Conservation (phyloP, 2,888 invertebrate genomes). For the Ochlodes sylvanus region DNA sequence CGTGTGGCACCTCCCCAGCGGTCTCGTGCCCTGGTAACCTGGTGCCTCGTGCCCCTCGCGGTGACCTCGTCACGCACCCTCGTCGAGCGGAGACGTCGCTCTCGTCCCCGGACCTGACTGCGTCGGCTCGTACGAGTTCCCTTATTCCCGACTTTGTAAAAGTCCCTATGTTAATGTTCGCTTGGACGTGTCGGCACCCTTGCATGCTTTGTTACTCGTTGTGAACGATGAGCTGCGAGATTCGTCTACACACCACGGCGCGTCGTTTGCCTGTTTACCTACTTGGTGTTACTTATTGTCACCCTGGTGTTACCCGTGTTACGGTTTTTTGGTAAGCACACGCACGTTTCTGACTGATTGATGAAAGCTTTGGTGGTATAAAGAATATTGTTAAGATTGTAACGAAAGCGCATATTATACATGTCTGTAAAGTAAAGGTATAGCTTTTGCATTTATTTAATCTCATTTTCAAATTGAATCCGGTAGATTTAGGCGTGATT, state of each 20-base stretch:
- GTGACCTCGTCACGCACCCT: slow-evolving; percentile 44
- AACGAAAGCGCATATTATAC: slow-evolving; percentile 14
- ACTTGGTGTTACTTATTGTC: slow-evolving; percentile 19
- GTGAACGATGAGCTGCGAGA: slow-evolving; percentile 26
- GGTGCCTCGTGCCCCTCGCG: slow-evolving; percentile 42
- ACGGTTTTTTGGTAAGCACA: slow-evolving; percentile 41
- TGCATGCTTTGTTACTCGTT: slow-evolving; percentile 30
- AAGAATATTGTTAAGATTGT: slow-evolving; percentile 22
- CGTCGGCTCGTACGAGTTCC: slow-evolving; percentile 39
- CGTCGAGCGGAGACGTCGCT: slow-evolving; percentile 36
- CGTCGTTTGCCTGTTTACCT: slow-evolving; percentile 37
- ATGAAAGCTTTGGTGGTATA: slow-evolving; percentile 52
- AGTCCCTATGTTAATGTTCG: slow-evolving; percentile 25
- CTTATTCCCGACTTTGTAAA: slow-evolving; percentile 16
- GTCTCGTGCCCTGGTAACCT: slow-evolving; percentile 28
- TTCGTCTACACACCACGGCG: slow-evolving; percentile 17
- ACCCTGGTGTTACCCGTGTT: slow-evolving; percentile 12
- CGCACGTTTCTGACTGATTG: slow-evolving; percentile 57
- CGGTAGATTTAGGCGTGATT: slow-evolving; percentile 31
- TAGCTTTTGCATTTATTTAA: slow-evolving; percentile 20
- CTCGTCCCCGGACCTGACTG: slow-evolving; percentile 35
- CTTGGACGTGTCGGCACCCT: slow-evolving; percentile 28
- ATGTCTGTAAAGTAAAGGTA: slow-evolving; percentile 37
- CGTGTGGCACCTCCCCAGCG: slow-evolving; percentile 9
- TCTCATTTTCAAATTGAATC: slow-evolving; percentile 29